These are phyloP conservation scores for Gobionotothen gibberifrons DNA, from an alignment of 2,797 vertebrate genomes.

Conservation along the genomic window DNA sequence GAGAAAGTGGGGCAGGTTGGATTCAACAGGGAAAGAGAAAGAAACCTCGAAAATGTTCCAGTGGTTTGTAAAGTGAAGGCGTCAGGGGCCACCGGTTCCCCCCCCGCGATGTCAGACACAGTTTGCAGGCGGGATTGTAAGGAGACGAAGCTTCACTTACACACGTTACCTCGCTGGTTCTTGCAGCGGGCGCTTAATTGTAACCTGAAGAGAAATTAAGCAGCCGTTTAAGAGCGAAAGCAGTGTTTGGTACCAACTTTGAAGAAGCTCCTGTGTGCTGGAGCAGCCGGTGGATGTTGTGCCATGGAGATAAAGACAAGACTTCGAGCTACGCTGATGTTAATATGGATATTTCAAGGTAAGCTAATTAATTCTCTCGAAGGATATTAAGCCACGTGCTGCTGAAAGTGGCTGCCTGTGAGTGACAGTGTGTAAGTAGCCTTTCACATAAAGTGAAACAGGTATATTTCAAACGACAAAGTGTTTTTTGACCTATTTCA, in stretches of 20 bases:
- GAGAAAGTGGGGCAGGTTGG: slow-evolving; percentile 19
- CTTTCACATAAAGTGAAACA: neutral
- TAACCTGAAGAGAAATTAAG: slow-evolving; percentile 54
- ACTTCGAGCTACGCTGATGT: slow-evolving; percentile 73
- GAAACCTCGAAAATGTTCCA: neutral
- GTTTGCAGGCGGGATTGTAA: slow-evolving; percentile 45
- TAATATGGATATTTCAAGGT: slow-evolving; percentile 82
- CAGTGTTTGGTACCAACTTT: slow-evolving; percentile 46
- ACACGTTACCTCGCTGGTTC: slow-evolving; percentile 16
- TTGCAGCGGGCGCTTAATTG: slow-evolving; percentile 50
- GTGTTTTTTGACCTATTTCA: neutral
- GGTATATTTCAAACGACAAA: neutral
- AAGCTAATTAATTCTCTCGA: slow-evolving; percentile 54
- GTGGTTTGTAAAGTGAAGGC: neutral
- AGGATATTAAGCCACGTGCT: neutral
- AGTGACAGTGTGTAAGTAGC: neutral
- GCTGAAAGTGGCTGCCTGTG: neutral
- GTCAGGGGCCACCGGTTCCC: slow-evolving; percentile 21
- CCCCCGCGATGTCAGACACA: slow-evolving; percentile 43
- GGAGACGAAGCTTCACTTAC: slow-evolving; percentile 27
- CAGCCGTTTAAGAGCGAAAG: slow-evolving; percentile 13
- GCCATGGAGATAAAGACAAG: slow-evolving; percentile 77
- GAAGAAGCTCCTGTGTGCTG: slow-evolving; percentile 38
- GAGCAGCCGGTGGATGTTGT: slow-evolving; percentile 74
- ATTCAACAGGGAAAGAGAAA: neutral